Evolutionary conservation across 2,113 vertebrate genomes (phyloP).

Genomic region (Rhea pennata): DNA sequence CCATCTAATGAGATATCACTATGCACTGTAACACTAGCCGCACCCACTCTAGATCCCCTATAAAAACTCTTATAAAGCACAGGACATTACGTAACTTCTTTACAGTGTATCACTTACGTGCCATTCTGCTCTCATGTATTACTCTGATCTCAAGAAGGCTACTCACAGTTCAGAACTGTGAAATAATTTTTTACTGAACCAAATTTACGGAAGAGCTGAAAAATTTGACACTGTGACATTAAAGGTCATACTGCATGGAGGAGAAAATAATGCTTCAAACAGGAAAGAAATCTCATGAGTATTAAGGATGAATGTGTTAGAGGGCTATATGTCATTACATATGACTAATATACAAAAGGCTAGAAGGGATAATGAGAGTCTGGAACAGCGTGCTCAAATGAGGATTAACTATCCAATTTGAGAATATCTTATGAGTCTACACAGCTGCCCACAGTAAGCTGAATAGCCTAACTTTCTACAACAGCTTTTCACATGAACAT

Average conservation of each 20-base stretch:
- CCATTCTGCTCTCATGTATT: background rate
- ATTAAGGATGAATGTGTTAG: background rate
- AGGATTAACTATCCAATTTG: too few relatives aligned
- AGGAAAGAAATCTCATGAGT: background rate
- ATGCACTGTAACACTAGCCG: background rate
- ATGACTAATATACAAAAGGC: background rate
- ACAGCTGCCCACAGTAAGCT: background rate
- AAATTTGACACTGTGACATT: background rate
- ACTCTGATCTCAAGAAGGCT: background rate
- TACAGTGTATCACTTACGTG: accelerated
- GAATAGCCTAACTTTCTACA: background rate
- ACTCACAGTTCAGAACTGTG: background rate
- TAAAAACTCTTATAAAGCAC: background rate
- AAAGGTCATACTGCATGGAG: background rate
- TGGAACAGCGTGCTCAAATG: background rate
- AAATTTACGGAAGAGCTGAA: background rate
- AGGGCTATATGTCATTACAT: background rate
- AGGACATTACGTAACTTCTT: background rate
- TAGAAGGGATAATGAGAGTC: background rate
- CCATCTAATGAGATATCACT: background rate
- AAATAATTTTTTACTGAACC: background rate
- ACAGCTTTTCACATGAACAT: background rate
- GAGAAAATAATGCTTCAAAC: background rate
- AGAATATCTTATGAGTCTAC: background rate
- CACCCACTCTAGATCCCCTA: background rate